These are phyloP conservation scores for Chrysolina haemoptera DNA, from an alignment of 2,888 invertebrate species.

Conservation along the genomic window DNA sequence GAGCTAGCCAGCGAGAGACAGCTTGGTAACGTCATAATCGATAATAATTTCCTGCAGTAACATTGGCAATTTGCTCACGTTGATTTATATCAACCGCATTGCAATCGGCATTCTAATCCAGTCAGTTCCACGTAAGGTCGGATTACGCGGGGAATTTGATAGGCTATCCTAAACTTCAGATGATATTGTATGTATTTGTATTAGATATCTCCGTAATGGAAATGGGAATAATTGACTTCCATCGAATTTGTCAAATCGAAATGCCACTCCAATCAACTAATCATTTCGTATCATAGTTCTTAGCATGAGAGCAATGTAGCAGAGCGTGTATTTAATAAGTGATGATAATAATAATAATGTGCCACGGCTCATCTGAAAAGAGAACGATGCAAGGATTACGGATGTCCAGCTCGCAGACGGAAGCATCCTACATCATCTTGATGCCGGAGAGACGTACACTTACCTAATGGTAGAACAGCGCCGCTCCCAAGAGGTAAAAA, in stretches of 20 bases:
- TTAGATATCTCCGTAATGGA: neutral
- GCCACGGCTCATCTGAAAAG: too few relatives aligned
- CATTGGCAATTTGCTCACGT: constrained; percentile 40
- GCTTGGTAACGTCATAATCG: constrained; percentile 33
- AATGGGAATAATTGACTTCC: neutral
- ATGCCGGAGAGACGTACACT: too few relatives aligned
- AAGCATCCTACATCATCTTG: too few relatives aligned
- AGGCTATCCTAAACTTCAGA: neutral
- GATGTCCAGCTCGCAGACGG: too few relatives aligned
- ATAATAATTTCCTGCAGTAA: constrained; percentile 41
- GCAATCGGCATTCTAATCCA: constrained; percentile 11
- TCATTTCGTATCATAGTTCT: neutral
- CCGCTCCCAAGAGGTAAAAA: too few relatives aligned
- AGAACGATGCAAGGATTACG: too few relatives aligned
- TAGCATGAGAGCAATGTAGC: too few relatives aligned
- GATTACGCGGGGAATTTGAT: constrained; percentile 6
- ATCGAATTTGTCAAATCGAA: neutral
- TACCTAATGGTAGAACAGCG: too few relatives aligned
- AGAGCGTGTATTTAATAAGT: too few relatives aligned
- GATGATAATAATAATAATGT: too few relatives aligned
- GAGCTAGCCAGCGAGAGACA: constrained; percentile 3
- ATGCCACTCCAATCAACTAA: neutral
- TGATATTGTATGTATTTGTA: neutral
- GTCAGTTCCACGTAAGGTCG: constrained; percentile 1
- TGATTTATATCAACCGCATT: constrained; percentile 31